These are phyloP conservation scores for Entosphenus tridentatus DNA, from an alignment of 2,113 vertebrate species.

Conservation along the genomic window DNA sequence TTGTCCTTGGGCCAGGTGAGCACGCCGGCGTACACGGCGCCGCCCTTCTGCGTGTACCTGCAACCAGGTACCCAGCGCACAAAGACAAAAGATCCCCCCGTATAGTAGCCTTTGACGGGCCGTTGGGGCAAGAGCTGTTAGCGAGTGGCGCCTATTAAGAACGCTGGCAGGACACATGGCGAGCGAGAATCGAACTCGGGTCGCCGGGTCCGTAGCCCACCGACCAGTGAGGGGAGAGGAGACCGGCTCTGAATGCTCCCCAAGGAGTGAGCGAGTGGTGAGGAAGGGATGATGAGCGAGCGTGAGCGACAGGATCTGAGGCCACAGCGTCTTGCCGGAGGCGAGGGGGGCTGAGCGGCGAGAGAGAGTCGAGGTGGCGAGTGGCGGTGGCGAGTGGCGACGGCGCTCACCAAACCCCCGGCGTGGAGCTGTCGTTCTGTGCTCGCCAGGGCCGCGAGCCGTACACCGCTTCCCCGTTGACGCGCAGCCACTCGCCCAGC, in stretches of 20 bases:
- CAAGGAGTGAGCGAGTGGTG: conserved; percentile 12
- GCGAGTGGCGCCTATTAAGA: not conserved
- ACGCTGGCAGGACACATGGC: not conserved
- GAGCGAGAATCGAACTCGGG: not conserved
- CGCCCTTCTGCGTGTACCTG: conserved; percentile 38
- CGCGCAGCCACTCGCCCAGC: conserved; percentile 48
- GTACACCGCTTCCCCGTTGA: conserved; percentile 72
- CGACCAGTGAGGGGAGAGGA: not conserved
- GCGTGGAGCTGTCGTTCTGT: conserved; percentile 36
- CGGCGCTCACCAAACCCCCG: conserved; percentile 33
- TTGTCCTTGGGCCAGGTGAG: conserved; percentile 22
- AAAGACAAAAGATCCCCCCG: not conserved
- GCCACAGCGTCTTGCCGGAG: not conserved
- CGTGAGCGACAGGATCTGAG: conserved; percentile 7
- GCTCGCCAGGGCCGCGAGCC: conserved; percentile 50
- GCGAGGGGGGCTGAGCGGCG: not conserved
- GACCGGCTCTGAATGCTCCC: not conserved
- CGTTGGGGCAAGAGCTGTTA: not conserved
- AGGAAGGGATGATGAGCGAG: conserved; percentile 15
- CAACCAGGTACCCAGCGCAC: conserved; percentile 1
- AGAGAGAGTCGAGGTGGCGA: not conserved
- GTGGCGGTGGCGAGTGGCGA: not conserved
- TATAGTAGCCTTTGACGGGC: not conserved
- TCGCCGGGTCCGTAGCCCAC: not conserved
- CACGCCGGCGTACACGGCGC: conserved; percentile 31